phyloP scores from a whole-genome alignment of 2,113 vertebrate genomes.

The Micronisus gabar region DNA sequence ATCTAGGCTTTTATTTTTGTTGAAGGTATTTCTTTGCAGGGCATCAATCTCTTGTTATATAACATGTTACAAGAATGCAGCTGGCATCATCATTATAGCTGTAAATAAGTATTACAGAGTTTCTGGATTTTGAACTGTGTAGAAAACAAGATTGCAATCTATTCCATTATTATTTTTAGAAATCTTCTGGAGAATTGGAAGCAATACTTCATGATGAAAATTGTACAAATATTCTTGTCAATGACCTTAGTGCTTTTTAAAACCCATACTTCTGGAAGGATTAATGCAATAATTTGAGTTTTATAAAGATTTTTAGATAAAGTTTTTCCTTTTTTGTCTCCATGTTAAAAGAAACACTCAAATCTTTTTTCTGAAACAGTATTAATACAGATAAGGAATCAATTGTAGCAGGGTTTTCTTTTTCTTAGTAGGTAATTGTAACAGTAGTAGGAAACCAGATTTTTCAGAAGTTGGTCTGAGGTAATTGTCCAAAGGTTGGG shows the following conservation, averaged over 20 bases:
- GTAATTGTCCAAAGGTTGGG: neutral
- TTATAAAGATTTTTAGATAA: neutral
- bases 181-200: neutral
- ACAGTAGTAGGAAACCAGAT: neutral
- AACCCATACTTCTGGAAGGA: neutral
- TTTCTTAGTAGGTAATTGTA: neutral
- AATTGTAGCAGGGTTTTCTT: neutral
- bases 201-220: neutral
- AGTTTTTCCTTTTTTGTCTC: neutral
- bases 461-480: neutral
- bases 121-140: neutral
- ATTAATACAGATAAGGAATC: neutral
- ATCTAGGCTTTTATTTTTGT: neutral
- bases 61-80: neutral
- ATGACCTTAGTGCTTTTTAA: neutral
- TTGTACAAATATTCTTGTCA: neutral
- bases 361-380: neutral
- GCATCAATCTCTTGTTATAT: neutral
- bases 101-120: neutral
- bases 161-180: neutral
- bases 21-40: neutral
- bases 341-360: neutral
- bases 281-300: neutral
- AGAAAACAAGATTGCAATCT: neutral
- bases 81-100: neutral